Base-by-base conservation (phyloP, 2,113 vertebrate species). In the Calidris pygmaea region DNA sequence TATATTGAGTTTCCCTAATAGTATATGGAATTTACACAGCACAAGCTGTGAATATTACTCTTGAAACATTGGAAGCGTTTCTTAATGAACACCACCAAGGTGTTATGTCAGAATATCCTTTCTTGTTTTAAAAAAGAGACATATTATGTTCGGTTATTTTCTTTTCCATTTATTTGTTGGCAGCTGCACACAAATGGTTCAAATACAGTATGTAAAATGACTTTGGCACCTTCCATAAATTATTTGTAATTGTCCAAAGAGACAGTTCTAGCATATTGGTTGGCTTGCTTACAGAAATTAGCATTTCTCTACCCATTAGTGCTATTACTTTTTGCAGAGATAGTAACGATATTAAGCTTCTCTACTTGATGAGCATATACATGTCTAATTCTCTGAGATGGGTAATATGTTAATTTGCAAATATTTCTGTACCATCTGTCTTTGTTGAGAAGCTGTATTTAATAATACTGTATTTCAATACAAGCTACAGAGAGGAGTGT, bases 331-430 rank as follows among this genome's bases (percentile, higher is more conserved):
- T 82, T 89, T 48, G 81, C n/a, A 63, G 95, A 41, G 86, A 93
- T 95, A 89, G 79, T 94, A 96, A 97, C 92, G 93, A 91, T 97
- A 92, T 95, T 95, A 94, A 88, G 43, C 43, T 91, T 93, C 39
- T 65, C n/a, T 45, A 86, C 95, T 96, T 96, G 95, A 95, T 96
- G 94, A 96, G 78, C 58, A 39, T 92, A 27, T 76, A 47, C 74
- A 89, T 91, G 94, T 95, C 81, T 76, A 84, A 95, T 96, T 96
- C 56, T 63, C 95, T 93, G 89, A 85, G 30, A 88, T 72, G 86
- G 93, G 74, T 73, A 73, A 34, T 85, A 78, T 93, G 93, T 95
- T 94, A 48, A 43, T 87, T 80, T 81, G 50, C 59, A 70, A 82
- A 86, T 75, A 82, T 85, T 93, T 82, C 73, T 35, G 43, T 47